A percentile compares a stretch with the other conserved stretches of the same genome.
Evolutionary conservation across 2,797 vertebrate species (phyloP).

Genomic region (Glyptemys insculpta): DNA sequence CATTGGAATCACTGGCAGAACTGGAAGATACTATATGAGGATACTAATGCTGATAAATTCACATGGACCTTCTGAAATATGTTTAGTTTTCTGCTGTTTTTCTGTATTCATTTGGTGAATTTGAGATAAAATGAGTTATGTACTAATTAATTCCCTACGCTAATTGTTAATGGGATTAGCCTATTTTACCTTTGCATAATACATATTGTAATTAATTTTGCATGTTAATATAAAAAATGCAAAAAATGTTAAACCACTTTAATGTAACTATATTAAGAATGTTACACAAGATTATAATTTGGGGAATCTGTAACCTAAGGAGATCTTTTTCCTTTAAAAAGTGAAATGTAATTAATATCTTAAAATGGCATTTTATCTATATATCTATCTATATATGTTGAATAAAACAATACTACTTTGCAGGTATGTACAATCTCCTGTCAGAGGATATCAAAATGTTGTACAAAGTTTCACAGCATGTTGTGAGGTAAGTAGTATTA

Average conservation of each 20-base stretch:
- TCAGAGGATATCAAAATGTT: background rate
- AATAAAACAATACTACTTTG: background rate
- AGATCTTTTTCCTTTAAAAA: background rate
- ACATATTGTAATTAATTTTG: background rate
- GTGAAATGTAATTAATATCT: background rate
- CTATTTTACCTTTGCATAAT: background rate
- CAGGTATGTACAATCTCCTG: background rate
- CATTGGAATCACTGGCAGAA: background rate
- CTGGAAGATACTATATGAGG: background rate
- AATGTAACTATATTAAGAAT: background rate
- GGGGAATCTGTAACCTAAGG: background rate
- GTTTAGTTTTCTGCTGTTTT: background rate
- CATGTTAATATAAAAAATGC: background rate
- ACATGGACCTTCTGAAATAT: background rate
- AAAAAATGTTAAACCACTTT: background rate
- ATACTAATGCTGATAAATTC: background rate
- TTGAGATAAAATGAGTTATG: background rate
- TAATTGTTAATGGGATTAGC: background rate
- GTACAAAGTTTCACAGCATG: background rate
- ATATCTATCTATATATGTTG: background rate
- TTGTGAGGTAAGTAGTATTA: conserved; percentile 55
- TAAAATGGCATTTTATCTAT: background rate
- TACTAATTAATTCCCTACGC: background rate
- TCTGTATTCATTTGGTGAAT: background rate
- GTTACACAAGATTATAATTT: background rate